Percentiles rank a stretch among this genome's conserved stretches.
These are phyloP conservation scores for Achroia grisella DNA, from an alignment of 1,140 invertebrate genomes.

Conservation along the genomic window DNA sequence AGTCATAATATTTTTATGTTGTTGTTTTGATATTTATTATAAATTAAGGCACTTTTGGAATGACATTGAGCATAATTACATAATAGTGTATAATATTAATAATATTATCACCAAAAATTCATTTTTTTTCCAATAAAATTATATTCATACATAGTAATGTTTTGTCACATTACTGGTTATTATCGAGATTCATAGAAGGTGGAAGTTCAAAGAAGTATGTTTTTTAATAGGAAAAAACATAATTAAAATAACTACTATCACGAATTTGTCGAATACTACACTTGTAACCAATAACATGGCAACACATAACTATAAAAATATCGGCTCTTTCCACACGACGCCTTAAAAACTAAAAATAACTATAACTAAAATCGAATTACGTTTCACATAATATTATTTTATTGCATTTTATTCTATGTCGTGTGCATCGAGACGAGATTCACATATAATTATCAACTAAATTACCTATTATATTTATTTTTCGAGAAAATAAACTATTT, in stretches of 20 bases:
- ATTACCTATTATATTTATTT: slow-evolving; percentile 39
- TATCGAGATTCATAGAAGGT: slow-evolving; percentile 34
- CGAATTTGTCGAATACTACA: slow-evolving; percentile 32
- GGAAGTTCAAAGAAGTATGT: slow-evolving; percentile 8
- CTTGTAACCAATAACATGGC: slow-evolving; percentile 64
- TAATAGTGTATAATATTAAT: slow-evolving; percentile 4
- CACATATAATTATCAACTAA: slow-evolving; percentile 27
- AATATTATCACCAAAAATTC: slow-evolving; percentile 20
- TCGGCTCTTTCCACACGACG: slow-evolving; percentile 45
- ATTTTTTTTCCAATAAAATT: slow-evolving; percentile 8
- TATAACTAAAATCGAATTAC: slow-evolving; percentile 22
- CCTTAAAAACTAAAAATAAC: slow-evolving; percentile 19
- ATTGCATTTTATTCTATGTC: slow-evolving; percentile 42
- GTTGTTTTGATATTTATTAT: slow-evolving; percentile 12
- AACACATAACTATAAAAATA: slow-evolving; percentile 39
- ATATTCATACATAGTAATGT: slow-evolving; percentile 13
- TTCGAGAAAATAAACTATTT: slow-evolving; percentile 20
- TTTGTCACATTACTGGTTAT: slow-evolving; percentile 35
- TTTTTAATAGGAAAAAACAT: slow-evolving; percentile 1
- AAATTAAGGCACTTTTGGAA: slow-evolving; percentile 53
- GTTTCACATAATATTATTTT: slow-evolving; percentile 12
- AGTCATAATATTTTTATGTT: slow-evolving; percentile 3
- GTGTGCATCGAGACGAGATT: slow-evolving; percentile 43
- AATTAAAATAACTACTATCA: slow-evolving; percentile 59
- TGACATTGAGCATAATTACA: slow-evolving; percentile 54